Percentiles rank a stretch among this genome's conserved stretches.
Evolutionary conservation across 2,888 invertebrate genomes (phyloP).

Genomic region (Oligia strigilis): DNA sequence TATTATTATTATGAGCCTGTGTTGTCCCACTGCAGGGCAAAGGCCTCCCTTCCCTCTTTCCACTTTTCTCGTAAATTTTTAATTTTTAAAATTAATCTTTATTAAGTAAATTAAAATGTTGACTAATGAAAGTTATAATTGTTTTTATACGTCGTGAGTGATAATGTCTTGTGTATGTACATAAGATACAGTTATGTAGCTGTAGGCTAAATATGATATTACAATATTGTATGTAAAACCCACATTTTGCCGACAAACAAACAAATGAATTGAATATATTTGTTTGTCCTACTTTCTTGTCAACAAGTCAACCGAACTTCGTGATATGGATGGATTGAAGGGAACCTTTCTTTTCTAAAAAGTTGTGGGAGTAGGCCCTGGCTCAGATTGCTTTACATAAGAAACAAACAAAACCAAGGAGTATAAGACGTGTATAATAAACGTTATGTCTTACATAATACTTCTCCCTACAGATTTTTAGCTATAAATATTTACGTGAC

Average conservation of each 20-base stretch:
- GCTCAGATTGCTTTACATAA: background rate
- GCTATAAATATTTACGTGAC: slow-evolving; percentile 21
- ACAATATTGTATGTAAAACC: slow-evolving; percentile 9
- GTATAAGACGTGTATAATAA: background rate
- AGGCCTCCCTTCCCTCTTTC: no score
- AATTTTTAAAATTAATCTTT: no score
- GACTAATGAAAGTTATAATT: background rate
- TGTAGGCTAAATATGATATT: background rate
- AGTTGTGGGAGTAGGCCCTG: background rate
- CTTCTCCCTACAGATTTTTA: slow-evolving; percentile 14
- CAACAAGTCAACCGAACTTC: slow-evolving; percentile 35
- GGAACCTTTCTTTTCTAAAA: slow-evolving; percentile 9
- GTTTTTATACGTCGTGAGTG: background rate
- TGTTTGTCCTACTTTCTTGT: slow-evolving; percentile 34
- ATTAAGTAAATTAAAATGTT: background rate
- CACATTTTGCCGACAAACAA: slow-evolving; percentile 25
- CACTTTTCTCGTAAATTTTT: no score
- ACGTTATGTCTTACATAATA: background rate
- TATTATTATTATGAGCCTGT: no score
- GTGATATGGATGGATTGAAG: slow-evolving; percentile 10
- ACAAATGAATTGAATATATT: slow-evolving; percentile 40
- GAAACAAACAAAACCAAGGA: slow-evolving; percentile 1
- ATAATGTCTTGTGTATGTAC: background rate
- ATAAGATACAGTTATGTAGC: no score
- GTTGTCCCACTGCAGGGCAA: no score